Conservation (phyloP, 2,888 invertebrate species). For the Graphium colonna region DNA sequence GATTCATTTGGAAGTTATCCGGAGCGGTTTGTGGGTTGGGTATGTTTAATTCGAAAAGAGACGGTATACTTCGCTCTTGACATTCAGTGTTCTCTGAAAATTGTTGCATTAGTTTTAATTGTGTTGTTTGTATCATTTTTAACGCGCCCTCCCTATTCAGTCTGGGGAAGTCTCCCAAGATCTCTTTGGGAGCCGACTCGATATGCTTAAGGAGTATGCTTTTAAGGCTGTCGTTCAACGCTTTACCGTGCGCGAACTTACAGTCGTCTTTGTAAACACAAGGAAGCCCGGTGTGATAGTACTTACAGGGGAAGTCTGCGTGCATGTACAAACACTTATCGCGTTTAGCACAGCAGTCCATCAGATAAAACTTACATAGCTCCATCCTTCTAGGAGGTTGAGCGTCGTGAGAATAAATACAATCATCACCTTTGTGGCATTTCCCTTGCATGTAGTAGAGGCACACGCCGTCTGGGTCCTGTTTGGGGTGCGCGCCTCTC, state of each 20-base stretch:
- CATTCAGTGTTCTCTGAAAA: conserved; percentile 53
- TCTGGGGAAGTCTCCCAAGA: conserved; percentile 93
- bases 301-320: conserved; percentile 98
- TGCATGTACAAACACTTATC: conserved; percentile 98
- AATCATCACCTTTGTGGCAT: conserved; percentile 91
- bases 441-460: conserved; percentile 94
- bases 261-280: conserved; percentile 92
- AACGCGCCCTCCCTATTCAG: conserved; percentile 88
- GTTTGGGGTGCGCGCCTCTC: conserved; percentile 79
- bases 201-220: conserved; percentile 86
- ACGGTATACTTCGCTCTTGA: conserved; percentile 63
- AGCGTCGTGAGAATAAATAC: conserved; percentile 92
- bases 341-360: conserved; percentile 96
- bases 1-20: conserved; percentile 49
- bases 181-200: conserved; percentile 94
- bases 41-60: conserved; percentile 71
- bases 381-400: conserved; percentile 93
- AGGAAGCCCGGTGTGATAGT: conserved; percentile 94
- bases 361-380: conserved; percentile 97
- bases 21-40: conserved; percentile 56
- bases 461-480: conserved; percentile 87
- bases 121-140: conserved; percentile 74
- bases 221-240: conserved; percentile 89
- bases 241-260: conserved; percentile 95
- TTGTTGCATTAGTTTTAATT: conserved; percentile 66